Base-by-base conservation (phyloP, 2,797 vertebrate species). In the Pangasius macronema region DNA sequence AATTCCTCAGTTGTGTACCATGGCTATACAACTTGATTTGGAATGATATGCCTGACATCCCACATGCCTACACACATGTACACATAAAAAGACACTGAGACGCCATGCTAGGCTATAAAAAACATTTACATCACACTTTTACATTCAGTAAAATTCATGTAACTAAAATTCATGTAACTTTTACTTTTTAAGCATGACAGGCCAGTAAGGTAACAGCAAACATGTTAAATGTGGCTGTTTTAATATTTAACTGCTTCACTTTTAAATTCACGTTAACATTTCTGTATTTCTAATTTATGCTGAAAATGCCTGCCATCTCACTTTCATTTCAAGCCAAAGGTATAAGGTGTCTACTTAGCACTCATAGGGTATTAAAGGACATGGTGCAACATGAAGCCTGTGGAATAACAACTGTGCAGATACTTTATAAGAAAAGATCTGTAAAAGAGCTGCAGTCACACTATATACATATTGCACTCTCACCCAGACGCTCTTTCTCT, bases 391-490 rank as follows among this genome's bases (percentile, higher is more conserved):
- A 49, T 53, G 84, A 85, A 79, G 51, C 84, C 59, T 18, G 24
- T 39, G 59, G 46, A 79, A 55, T 39, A 46, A 20, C 57, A 30
- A 61, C 42, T 68, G 33, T 53, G 42, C 14, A 3, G 16, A 61
- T 49, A 55, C 10, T 70, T 80, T 67, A 86, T 16, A 61, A n/a
- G 79, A 61, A 61, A 42, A 68, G 77, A 81, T 46, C 59, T 86
- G 76, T 57, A 57, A 80, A 79, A 42, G 49, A 59, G 53, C 85
- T 86, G 76, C 76, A 33, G 76, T 82, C 61, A 67, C 14, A 22
- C 33, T 70, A 30, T 30, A 36, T 24, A 42, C 59, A 42, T 70
- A 46, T n/a, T 7, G 5, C 36, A 20, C 30, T 30, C 36, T 14
- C 39, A 61, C 53, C 24, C 39, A 46, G 33, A 10, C 27, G 51